phyloP scores from a whole-genome alignment of 2,888 invertebrate genomes.

The Anagyrus pseudococci region DNA sequence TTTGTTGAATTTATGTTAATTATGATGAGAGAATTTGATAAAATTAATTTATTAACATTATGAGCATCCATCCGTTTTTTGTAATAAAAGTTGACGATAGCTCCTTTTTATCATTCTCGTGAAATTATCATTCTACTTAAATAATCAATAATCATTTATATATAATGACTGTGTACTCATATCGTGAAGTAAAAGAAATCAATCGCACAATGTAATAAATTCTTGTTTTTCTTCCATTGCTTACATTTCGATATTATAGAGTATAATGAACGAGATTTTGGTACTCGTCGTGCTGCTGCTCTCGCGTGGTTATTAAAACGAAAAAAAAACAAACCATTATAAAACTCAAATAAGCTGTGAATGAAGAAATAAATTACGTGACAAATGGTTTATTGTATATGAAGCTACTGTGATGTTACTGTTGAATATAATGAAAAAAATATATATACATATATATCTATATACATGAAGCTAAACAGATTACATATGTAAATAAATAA shows the following conservation, averaged over 20 bases:
- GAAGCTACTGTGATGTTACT: slow-evolving; percentile 62
- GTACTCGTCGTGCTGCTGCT: slow-evolving; percentile 51
- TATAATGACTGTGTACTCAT: slow-evolving; percentile 10
- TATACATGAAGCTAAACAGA: slow-evolving; percentile 33
- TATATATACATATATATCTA: slow-evolving; percentile 47
- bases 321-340: slow-evolving; percentile 40
- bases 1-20: background rate
- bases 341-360: slow-evolving; percentile 38
- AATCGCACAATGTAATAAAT: slow-evolving; percentile 23
- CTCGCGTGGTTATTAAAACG: slow-evolving; percentile 49
- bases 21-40: background rate
- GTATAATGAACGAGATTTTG: slow-evolving; percentile 32
- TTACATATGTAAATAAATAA: slow-evolving; percentile 4
- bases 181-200: slow-evolving; percentile 16
- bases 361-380: slow-evolving; percentile 47
- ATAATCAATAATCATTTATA: slow-evolving; percentile 10
- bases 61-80: slow-evolving; percentile 7
- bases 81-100: slow-evolving; percentile 2
- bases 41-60: background rate
- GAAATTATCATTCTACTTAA: slow-evolving; percentile 18
- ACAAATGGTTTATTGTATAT: slow-evolving; percentile 58
- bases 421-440: slow-evolving; percentile 55
- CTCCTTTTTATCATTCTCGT: slow-evolving; percentile 14
- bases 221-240: slow-evolving; percentile 10
- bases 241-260: slow-evolving; percentile 21